A percentile compares a stretch with the other conserved stretches of the same genome.
Evolutionary conservation across 2,797 vertebrate genomes (phyloP).

Genomic region (Sebastes jordani): DNA sequence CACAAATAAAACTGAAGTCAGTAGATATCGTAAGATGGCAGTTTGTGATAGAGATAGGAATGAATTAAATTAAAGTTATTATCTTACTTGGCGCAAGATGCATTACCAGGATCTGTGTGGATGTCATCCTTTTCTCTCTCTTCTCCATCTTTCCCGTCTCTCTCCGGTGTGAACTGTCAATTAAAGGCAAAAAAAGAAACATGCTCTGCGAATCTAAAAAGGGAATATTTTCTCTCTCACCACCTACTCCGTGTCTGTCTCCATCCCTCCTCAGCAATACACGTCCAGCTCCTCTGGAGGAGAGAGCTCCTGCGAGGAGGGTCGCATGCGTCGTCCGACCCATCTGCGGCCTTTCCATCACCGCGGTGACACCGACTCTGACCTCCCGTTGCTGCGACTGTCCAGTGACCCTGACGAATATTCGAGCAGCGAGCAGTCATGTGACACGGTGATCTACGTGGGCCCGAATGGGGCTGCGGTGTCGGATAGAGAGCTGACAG

Average conservation of each 20-base stretch:
- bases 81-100: background rate
- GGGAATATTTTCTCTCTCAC: constrained; percentile 23
- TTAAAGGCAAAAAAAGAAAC: constrained; percentile 18
- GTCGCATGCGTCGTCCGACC: constrained; percentile 96
- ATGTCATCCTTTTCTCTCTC: background rate
- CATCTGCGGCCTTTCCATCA: constrained; percentile 94
- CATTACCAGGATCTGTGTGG: background rate
- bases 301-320: constrained; percentile 98
- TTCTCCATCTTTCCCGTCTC: background rate
- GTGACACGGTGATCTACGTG: constrained; percentile 98
- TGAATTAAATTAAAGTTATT: constrained; percentile 4
- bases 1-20: background rate
- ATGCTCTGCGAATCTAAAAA: constrained; percentile 32
- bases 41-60: background rate
- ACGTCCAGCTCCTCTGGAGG: constrained; percentile 98
- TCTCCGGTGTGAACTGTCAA: constrained; percentile 27
- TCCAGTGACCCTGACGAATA: constrained; percentile 96
- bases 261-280: constrained; percentile 83
- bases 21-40: background rate
- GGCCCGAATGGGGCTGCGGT: constrained; percentile 94
- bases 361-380: constrained; percentile 85
- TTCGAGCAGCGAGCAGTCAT: constrained; percentile 98
- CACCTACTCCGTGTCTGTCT: background rate
- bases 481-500: constrained; percentile 95
- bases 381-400: constrained; percentile 89